These are phyloP conservation scores for Aphelenchoides besseyi DNA, from an alignment of 1,140 invertebrate genomes.

Conservation along the genomic window DNA sequence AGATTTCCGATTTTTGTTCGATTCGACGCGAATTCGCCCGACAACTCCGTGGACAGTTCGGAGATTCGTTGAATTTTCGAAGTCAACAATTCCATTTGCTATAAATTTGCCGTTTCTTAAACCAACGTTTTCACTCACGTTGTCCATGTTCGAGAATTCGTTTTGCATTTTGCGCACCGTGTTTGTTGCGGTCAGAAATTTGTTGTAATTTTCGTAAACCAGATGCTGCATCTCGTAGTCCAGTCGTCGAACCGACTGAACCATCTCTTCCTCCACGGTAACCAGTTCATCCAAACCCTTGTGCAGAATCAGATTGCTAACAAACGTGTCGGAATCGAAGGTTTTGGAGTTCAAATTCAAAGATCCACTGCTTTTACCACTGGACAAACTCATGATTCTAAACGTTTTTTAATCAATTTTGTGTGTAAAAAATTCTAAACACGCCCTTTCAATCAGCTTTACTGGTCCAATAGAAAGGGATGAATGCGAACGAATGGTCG, in stretches of 20 bases:
- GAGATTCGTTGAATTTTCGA: slow-evolving; percentile 36
- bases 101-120: no score
- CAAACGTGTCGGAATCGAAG: slow-evolving; percentile 40
- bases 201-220: slow-evolving; percentile 51
- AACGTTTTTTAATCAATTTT: no score
- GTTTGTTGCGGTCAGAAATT: slow-evolving; percentile 48
- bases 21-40: slow-evolving; percentile 34
- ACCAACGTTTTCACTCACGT: slow-evolving; percentile 21
- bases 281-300: slow-evolving; percentile 48
- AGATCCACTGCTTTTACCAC: background rate
- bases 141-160: slow-evolving; percentile 31
- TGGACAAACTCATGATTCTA: no score
- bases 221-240: slow-evolving; percentile 47
- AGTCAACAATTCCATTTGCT: slow-evolving; percentile 39
- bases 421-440: no score
- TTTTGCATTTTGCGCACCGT: slow-evolving; percentile 45
- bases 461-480: no score
- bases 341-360: slow-evolving; percentile 47
- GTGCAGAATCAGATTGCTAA: slow-evolving; percentile 34
- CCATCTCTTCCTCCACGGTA: slow-evolving; percentile 48
- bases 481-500: no score
- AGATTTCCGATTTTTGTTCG: slow-evolving; percentile 36
- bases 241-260: slow-evolving; percentile 37
- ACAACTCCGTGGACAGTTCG: slow-evolving; percentile 27
- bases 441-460: no score